Conservation (phyloP, 2,888 invertebrate species). For the Harpalus rubripes region DNA sequence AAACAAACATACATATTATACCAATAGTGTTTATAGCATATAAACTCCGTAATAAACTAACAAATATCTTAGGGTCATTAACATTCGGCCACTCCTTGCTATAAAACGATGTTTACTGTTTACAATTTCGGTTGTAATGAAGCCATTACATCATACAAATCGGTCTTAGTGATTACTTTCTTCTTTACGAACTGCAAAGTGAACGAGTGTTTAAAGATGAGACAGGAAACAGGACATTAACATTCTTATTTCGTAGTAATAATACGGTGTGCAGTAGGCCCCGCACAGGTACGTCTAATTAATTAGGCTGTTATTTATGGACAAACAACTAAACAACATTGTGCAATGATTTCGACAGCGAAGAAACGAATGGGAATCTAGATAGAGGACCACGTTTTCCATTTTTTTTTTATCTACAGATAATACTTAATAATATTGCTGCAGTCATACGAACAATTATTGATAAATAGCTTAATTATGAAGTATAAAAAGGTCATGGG, state of each 20-base stretch:
- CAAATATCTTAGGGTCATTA: not conserved
- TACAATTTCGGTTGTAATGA: slow-evolving; percentile 17
- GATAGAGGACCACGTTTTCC: not conserved
- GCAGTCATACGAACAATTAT: too few relatives aligned
- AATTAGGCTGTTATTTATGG: slow-evolving; percentile 31
- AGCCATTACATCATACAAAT: slow-evolving; percentile 9
- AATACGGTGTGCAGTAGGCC: not conserved
- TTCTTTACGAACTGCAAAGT: slow-evolving; percentile 41
- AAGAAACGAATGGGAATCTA: not conserved
- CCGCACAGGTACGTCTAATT: slow-evolving; percentile 16
- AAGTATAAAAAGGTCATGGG: too few relatives aligned
- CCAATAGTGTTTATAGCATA: not conserved
- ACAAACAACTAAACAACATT: slow-evolving; percentile 34
- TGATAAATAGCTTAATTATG: too few relatives aligned
- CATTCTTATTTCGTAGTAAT: slow-evolving; percentile 39
- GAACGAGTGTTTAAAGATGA: slow-evolving; percentile 16
- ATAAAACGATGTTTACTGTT: slow-evolving; percentile 23
- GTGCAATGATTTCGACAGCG: slow-evolving; percentile 5
- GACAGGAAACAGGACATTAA: slow-evolving; percentile 31
- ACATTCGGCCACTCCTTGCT: slow-evolving; percentile 23
- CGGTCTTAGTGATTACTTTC: not conserved
- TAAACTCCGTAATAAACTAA: not conserved
- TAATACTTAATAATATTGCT: not conserved
- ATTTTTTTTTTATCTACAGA: not conserved
- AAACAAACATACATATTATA: not conserved